Evolutionary conservation across 2,888 invertebrate genomes (phyloP), one percentile per base, ranked within the genome.

Genomic region (Theodoxus fluviatilis): DNA sequence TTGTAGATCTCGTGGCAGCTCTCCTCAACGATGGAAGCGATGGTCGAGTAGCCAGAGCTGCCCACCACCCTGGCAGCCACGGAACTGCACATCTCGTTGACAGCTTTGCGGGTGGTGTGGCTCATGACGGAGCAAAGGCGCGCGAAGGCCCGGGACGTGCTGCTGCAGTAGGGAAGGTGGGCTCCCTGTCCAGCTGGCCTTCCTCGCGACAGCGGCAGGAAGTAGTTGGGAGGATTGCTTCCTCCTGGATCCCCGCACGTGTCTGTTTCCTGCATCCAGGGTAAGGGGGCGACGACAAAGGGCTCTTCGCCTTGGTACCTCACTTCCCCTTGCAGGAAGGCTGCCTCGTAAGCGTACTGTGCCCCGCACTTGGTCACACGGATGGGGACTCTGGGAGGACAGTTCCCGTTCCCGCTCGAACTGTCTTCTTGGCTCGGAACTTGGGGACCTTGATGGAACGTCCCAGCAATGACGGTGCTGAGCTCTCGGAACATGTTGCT

Each of bases 291-390:
- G 74, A 74, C 68, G 9, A 35, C 66, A 22, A 76, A 66, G 15
- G 63, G 12, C n/a, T 69, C 69, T 6, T 67, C 71, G 12, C 67
- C 70, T 6, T 71, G 67, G 22, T 72, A 59, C 0, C 73, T 71
- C 33, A 76, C 65, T 35, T 70, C 68, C 9, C 76, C 76, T 71
- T 73, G 71, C n/a, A 76, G 72, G 55, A 74, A 76, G 28, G 76
- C 75, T 4, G 75, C 76, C 38, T 73, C 73, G 57, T 76, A 76
- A 9, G 73, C 72, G 68, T 74, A 75, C 68, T 74, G 73, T n/a
- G 74, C 73, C 25, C 76, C 76, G 65, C 76, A 75, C 67, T 76
- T 76, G 47, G 75, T 75, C 18, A 76, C 76, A 3, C 43, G 57
- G 67, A 71, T 70, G 28, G 73, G 67, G n/a, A n/a, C n/a, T n/a